Evolutionary conservation across 2,797 vertebrate genomes (phyloP).

Genomic region (Remorina albescens): DNA sequence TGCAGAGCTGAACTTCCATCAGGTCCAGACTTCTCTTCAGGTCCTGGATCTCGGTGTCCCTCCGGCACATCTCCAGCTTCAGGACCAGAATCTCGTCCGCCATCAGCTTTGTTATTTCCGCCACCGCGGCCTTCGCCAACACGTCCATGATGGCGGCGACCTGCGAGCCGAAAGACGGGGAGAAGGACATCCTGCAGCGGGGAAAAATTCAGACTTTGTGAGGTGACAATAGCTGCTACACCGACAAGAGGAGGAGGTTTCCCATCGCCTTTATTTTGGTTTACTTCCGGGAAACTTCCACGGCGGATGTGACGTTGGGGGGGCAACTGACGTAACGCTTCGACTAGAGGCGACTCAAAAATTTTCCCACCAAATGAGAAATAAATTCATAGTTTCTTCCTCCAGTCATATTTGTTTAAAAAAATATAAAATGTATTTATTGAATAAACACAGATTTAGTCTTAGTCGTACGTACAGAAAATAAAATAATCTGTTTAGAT

Average conservation of each 20-base stretch:
- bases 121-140: conserved; percentile 80
- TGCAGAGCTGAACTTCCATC: conserved; percentile 75
- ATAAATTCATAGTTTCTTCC: too few relatives aligned
- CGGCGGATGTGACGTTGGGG: conserved; percentile 52
- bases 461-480: too few relatives aligned
- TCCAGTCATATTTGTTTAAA: too few relatives aligned
- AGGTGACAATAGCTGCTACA: background rate
- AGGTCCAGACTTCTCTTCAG: conserved; percentile 72
- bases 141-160: conserved; percentile 81
- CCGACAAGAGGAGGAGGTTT: background rate
- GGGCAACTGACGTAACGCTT: conserved; percentile 21
- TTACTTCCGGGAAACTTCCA: conserved; percentile 53
- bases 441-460: too few relatives aligned
- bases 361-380: background rate
- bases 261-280: conserved; percentile 43
- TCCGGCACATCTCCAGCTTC: conserved; percentile 75
- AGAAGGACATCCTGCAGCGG: conserved; percentile 62
- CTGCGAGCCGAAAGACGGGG: conserved; percentile 69
- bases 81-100: conserved; percentile 75
- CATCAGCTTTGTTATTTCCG: conserved; percentile 81
- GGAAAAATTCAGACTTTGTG: background rate
- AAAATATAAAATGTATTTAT: too few relatives aligned
- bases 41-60: conserved; percentile 77
- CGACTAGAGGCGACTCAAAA: conserved; percentile 22
- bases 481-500: too few relatives aligned